phyloP scores from a whole-genome alignment of 2,888 invertebrate species.

The Micropterix aruncella region DNA sequence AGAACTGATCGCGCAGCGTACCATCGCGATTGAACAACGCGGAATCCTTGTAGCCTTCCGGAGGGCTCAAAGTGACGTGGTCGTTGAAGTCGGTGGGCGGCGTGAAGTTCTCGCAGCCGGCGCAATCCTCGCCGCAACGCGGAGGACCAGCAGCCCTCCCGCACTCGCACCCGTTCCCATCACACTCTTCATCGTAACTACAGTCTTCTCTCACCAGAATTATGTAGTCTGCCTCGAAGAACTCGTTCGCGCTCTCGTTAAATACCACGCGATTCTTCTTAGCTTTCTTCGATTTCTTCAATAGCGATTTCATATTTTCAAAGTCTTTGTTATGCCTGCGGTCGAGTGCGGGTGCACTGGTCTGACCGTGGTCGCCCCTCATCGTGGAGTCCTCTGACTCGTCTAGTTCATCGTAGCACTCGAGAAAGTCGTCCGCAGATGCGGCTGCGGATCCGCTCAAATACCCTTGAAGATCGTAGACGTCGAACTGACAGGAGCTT shows the following conservation, averaged over 20 bases:
- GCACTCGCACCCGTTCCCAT: slow-evolving; percentile 56
- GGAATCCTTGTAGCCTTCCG: slow-evolving; percentile 84
- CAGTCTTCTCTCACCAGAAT: slow-evolving; percentile 82
- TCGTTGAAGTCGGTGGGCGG: slow-evolving; percentile 61
- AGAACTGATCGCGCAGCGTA: slow-evolving; percentile 40
- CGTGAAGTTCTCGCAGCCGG: slow-evolving; percentile 44
- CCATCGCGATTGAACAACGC: slow-evolving; percentile 46
- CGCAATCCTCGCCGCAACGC: slow-evolving; percentile 56
- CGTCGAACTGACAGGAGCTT: slow-evolving; percentile 9
- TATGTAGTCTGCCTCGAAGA: slow-evolving; percentile 86
- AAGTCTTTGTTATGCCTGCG: slow-evolving; percentile 45
- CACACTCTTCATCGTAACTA: slow-evolving; percentile 66
- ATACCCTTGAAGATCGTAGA: slow-evolving; percentile 3
- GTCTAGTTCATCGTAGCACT: slow-evolving; percentile 23
- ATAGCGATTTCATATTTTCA: slow-evolving; percentile 53
- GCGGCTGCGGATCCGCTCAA: slow-evolving; percentile 2
- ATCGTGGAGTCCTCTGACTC: slow-evolving; percentile 20
- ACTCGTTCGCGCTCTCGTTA: slow-evolving; percentile 80
- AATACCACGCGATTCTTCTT: slow-evolving; percentile 74
- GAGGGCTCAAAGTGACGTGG: slow-evolving; percentile 76
- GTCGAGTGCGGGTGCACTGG: slow-evolving; percentile 25
- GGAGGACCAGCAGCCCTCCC: slow-evolving; percentile 45
- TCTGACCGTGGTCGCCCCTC: slow-evolving; percentile 30
- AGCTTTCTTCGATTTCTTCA: slow-evolving; percentile 56
- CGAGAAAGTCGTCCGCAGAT: slow-evolving; percentile 5